Conservation (phyloP, 2,888 invertebrate genomes). For the Yponomeuta evonymella region DNA sequence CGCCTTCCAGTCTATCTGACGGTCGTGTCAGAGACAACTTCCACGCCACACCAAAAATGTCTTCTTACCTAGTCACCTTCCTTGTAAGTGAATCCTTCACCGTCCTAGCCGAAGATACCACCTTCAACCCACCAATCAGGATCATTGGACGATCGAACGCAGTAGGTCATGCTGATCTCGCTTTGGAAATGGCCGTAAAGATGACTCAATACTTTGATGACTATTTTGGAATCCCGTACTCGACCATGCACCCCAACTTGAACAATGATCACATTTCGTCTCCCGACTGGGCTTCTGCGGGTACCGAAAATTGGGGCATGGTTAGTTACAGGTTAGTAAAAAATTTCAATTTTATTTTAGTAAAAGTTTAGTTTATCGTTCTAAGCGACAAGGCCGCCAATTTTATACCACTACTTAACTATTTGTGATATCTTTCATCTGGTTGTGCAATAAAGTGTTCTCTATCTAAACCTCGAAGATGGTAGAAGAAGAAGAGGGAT, state of each 20-base stretch:
- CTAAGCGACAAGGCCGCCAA: too few relatives aligned
- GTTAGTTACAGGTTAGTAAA: constrained; percentile 60
- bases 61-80: constrained; percentile 90
- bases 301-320: constrained; percentile 71
- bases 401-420: too few relatives aligned
- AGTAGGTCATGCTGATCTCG: constrained; percentile 27
- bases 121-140: constrained; percentile 51
- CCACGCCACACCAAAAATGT: constrained; percentile 80
- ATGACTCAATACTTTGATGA: constrained; percentile 57
- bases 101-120: constrained; percentile 51
- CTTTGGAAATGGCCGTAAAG: constrained; percentile 47
- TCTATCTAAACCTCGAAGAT: too few relatives aligned
- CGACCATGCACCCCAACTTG: constrained; percentile 46
- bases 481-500: too few relatives aligned
- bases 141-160: constrained; percentile 65
- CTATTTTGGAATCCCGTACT: constrained; percentile 56
- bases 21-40: constrained; percentile 52
- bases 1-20: constrained; percentile 30
- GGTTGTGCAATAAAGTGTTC: too few relatives aligned
- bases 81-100: constrained; percentile 77
- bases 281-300: constrained; percentile 69
- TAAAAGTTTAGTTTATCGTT: too few relatives aligned
- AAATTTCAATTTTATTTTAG: neutral
- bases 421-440: too few relatives aligned
- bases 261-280: constrained; percentile 62